Conservation (phyloP, 2,113 vertebrate genomes). For the Leucoraja erinaceus region DNA sequence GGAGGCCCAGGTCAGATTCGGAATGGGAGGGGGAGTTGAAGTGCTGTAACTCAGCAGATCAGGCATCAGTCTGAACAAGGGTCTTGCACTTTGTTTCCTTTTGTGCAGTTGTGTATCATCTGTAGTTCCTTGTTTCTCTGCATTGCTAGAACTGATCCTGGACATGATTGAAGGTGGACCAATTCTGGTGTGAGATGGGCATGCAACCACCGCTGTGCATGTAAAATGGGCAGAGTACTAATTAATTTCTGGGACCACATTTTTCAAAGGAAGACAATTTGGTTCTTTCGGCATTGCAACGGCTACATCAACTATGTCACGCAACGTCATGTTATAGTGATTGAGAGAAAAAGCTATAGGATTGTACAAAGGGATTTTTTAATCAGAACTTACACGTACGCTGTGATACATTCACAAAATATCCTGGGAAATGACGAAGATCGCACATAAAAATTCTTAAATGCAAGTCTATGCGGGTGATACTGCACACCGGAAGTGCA, state of each 20-base stretch:
- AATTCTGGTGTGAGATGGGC: background rate
- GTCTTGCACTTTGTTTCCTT: too few relatives aligned
- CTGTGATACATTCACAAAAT: conserved; percentile 8
- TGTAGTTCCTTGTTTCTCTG: too few relatives aligned
- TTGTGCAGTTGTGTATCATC: too few relatives aligned
- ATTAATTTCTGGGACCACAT: background rate
- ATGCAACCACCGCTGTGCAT: background rate
- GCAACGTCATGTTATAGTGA: background rate
- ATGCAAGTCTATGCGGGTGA: background rate
- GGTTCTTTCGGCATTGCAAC: background rate
- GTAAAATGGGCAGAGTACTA: background rate
- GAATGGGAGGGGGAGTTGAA: too few relatives aligned
- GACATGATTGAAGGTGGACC: background rate
- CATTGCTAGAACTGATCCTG: too few relatives aligned
- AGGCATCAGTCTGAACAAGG: too few relatives aligned
- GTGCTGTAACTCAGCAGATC: too few relatives aligned
- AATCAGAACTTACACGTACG: background rate
- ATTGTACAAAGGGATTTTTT: background rate
- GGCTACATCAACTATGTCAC: background rate
- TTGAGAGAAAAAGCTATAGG: background rate
- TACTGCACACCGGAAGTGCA: background rate
- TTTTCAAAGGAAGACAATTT: too few relatives aligned
- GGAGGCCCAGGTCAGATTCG: too few relatives aligned
- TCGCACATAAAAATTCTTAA: background rate
- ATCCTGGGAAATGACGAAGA: background rate